These are phyloP conservation scores for Rotaria macrura DNA, from an alignment of 2,888 invertebrate genomes.

Conservation along the genomic window DNA sequence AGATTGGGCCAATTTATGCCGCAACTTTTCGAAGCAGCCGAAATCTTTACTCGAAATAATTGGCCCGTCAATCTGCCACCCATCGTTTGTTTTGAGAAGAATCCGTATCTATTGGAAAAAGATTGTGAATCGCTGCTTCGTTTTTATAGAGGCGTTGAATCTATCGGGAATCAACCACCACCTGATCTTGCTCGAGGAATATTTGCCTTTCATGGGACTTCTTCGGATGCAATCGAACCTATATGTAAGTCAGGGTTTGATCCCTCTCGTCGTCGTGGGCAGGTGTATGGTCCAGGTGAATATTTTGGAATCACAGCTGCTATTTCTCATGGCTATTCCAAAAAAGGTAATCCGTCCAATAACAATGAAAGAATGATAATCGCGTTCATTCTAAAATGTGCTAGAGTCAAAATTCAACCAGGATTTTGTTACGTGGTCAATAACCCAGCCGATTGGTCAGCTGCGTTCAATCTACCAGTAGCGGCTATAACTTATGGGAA, in stretches of 20 bases:
- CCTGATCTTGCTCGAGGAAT: not conserved
- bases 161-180: not conserved
- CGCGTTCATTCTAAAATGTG: not conserved
- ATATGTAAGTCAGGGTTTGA: conserved; percentile 16
- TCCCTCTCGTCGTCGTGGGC: not conserved
- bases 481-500: not conserved
- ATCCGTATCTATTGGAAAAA: not conserved
- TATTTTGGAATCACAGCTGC: not conserved
- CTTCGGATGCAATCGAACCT: not conserved
- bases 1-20: not conserved
- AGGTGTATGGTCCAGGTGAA: not conserved
- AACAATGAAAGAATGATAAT: not conserved
- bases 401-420: not conserved
- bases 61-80: not conserved
- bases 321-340: not conserved
- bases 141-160: not conserved
- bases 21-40: not conserved
- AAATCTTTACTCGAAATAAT: not conserved
- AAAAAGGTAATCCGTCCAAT: too few relatives aligned
- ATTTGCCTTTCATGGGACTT: conserved; percentile 11
- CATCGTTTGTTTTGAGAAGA: not conserved
- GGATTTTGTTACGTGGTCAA: conserved; percentile 16
- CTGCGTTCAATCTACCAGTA: conserved; percentile 1
- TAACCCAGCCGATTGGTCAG: not conserved
- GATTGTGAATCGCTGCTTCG: not conserved